phyloP scores from a whole-genome alignment of 2,888 invertebrate species.

The Tanypteryx hageni region DNA sequence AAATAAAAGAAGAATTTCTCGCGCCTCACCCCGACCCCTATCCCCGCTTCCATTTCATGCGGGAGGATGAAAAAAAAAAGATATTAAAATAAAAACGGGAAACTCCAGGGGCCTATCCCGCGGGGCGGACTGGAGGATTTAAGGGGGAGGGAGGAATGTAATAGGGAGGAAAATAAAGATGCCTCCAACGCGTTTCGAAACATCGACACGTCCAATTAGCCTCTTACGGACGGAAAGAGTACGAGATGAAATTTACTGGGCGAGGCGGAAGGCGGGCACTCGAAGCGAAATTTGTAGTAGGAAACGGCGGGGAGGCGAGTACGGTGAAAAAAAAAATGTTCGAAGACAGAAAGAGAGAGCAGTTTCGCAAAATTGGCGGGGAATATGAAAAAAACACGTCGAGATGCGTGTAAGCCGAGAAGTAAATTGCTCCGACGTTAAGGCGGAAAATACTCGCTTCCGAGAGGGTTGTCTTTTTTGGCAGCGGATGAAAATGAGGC shows the following conservation, averaged over 20 bases:
- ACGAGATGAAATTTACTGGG: neutral
- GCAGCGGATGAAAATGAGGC: neutral
- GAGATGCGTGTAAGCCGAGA: no score
- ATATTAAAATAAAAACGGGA: neutral
- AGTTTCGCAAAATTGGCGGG: neutral
- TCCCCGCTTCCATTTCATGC: neutral
- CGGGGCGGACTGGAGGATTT: neutral
- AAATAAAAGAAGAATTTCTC: neutral
- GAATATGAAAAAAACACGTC: no score
- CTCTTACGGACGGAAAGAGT: neutral
- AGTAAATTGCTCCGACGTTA: neutral
- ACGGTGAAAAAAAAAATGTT: neutral
- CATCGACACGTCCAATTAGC: conserved; percentile 38
- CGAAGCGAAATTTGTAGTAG: neutral
- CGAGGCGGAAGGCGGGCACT: neutral
- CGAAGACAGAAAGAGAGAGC: neutral
- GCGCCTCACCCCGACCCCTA: neutral
- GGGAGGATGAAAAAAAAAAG: neutral
- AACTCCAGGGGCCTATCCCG: neutral
- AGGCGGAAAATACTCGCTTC: neutral
- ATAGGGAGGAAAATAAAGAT: neutral
- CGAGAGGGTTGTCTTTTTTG: neutral
- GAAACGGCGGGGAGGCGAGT: neutral
- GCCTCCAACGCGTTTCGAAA: neutral
- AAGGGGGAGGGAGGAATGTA: neutral